Percentiles rank a stretch among this genome's conserved stretches.
These are phyloP conservation scores for Caenorhabditis macrosperma DNA, from an alignment of 2,888 invertebrate genomes.

Conservation along the genomic window DNA sequence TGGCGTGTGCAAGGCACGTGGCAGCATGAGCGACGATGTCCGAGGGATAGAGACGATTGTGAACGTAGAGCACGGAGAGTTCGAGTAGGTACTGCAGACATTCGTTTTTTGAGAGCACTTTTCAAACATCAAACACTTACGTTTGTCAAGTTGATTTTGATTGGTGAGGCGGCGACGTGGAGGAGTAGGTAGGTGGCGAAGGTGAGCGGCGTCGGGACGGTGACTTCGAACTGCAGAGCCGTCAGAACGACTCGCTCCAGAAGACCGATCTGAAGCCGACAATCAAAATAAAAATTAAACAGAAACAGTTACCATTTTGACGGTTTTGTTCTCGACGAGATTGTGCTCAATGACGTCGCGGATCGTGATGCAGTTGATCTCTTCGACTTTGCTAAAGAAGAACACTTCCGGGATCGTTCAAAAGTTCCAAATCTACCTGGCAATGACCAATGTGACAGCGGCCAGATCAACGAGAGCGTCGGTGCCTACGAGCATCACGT, in stretches of 20 bases:
- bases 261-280: constrained; percentile 9
- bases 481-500: constrained; percentile 15
- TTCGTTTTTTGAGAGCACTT: background rate
- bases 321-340: background rate
- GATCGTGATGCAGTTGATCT: constrained; percentile 17
- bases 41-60: constrained; percentile 18
- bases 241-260: constrained; percentile 35
- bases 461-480: constrained; percentile 19
- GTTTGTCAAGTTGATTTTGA: constrained; percentile 16
- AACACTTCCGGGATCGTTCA: background rate
- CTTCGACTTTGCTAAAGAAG: constrained; percentile 44
- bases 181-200: constrained; percentile 34
- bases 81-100: constrained; percentile 34
- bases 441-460: constrained; percentile 26
- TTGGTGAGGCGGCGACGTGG: constrained; percentile 6
- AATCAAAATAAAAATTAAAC: background rate
- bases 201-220: constrained; percentile 41
- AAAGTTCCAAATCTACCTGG: constrained; percentile 17
- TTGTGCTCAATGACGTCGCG: constrained; percentile 1
- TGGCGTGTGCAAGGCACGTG: constrained; percentile 25
- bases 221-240: constrained; percentile 25
- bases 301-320: background rate
- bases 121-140: background rate
- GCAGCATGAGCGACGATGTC: constrained; percentile 29
- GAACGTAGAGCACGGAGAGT: constrained; percentile 26